Conservation (phyloP, 2,113 vertebrate species). For the Paraplagusia blochii region DNA sequence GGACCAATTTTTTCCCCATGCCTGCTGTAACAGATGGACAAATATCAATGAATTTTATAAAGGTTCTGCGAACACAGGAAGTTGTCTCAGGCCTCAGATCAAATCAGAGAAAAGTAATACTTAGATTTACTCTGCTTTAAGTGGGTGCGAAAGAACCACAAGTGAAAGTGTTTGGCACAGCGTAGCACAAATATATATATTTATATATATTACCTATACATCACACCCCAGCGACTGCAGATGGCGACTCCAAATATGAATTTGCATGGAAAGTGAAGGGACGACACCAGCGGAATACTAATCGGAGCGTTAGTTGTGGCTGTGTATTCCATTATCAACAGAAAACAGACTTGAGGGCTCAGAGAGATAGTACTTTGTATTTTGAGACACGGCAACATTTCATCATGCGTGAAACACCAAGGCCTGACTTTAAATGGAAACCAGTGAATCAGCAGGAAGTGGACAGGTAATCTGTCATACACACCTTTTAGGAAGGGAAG, state of each 20-base stretch:
- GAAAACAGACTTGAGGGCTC: background rate
- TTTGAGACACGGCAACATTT: slow-evolving; percentile 1
- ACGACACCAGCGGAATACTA: background rate
- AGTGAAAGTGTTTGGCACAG: background rate
- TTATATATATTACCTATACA: background rate
- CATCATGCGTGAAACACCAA: slow-evolving; percentile 2
- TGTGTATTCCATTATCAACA: slow-evolving; percentile 1
- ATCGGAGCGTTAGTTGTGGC: background rate
- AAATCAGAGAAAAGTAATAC: background rate
- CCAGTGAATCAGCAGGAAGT: slow-evolving; percentile 1
- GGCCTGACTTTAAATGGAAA: slow-evolving; percentile 9
- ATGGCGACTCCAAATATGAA: background rate
- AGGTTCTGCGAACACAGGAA: no score
- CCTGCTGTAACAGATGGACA: no score
- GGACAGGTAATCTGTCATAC: slow-evolving; percentile 8
- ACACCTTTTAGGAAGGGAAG: background rate
- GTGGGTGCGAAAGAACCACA: no score
- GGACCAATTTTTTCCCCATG: no score
- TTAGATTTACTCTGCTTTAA: no score
- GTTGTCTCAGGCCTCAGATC: no score
- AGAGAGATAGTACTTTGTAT: background rate
- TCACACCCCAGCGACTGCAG: background rate
- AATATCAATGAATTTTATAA: no score
- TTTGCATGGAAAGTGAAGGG: slow-evolving; percentile 13
- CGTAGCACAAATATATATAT: background rate